Conservation (phyloP, 1,140 invertebrate genomes). For the Panagrolaimus sp. region DNA sequence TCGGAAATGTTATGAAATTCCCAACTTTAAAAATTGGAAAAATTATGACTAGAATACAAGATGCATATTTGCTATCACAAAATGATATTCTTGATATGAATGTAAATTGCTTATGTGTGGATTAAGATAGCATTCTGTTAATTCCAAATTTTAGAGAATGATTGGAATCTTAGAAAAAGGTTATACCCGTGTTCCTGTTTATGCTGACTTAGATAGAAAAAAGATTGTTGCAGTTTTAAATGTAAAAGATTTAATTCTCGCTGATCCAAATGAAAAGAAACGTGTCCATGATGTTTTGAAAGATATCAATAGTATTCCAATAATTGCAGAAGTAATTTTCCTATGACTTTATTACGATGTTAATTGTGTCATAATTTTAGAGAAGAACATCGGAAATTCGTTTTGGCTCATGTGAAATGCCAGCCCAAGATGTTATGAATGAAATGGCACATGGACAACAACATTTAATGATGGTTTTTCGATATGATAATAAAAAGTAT, state of each 20-base stretch:
- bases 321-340: neutral
- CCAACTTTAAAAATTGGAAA: neutral
- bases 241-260: conserved; percentile 91
- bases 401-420: conserved; percentile 89
- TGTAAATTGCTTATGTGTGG: neutral
- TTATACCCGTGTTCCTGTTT: conserved; percentile 90
- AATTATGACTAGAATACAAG: conserved; percentile 1
- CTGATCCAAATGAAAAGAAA: conserved; percentile 86
- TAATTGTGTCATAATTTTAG: neutral
- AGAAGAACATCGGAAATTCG: conserved; percentile 70
- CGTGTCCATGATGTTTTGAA: conserved; percentile 81
- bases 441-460: conserved; percentile 79
- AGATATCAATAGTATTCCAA: conserved; percentile 80
- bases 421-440: conserved; percentile 83
- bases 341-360: neutral
- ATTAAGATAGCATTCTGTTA: neutral
- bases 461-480: conserved; percentile 12
- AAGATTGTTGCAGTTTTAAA: conserved; percentile 90
- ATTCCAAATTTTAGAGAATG: conserved; percentile 70
- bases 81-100: conserved; percentile 12
- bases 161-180: conserved; percentile 86
- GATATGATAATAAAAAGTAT: conserved; percentile 30
- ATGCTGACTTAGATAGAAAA: conserved; percentile 64
- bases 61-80: neutral
- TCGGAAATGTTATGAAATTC: neutral